Percentiles rank a stretch among this genome's conserved stretches.
Conservation (phyloP, 2,888 invertebrate genomes). For the Norana najaformis region DNA sequence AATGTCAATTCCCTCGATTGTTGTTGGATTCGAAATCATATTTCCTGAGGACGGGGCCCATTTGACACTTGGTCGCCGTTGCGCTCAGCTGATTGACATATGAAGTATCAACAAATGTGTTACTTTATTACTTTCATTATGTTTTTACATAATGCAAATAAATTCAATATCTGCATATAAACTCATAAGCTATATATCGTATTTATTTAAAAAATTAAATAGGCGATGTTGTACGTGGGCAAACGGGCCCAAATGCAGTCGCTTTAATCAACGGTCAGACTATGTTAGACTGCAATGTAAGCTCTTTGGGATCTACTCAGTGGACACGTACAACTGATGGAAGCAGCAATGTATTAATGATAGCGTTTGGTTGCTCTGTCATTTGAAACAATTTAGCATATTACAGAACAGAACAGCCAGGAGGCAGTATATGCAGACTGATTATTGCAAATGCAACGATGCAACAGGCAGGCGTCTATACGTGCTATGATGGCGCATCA, state of each 20-base stretch:
- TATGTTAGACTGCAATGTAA: not conserved
- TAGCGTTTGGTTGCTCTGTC: not conserved
- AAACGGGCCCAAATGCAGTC: not conserved
- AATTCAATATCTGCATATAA: too few species aligned
- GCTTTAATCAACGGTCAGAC: not conserved
- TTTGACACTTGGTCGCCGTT: too few species aligned
- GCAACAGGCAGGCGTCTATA: not conserved
- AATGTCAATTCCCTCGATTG: too few species aligned
- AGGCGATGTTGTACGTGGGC: not conserved
- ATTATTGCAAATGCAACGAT: not conserved
- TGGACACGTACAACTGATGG: not conserved
- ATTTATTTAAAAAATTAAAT: too few species aligned
- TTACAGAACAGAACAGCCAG: not conserved
- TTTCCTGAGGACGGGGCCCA: too few species aligned
- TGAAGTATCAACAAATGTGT: too few species aligned
- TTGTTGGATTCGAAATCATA: too few species aligned
- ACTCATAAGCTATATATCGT: too few species aligned
- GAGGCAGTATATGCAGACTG: not conserved
- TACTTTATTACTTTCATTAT: too few species aligned
- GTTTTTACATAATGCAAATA: too few species aligned
- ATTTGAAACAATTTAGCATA: not conserved
- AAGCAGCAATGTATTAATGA: not conserved
- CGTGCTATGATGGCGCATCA: not conserved
- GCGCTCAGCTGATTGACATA: too few species aligned
- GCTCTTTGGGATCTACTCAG: not conserved